Base-by-base conservation (phyloP, 1,140 invertebrate genomes). In the Calephelis virginiensis region DNA sequence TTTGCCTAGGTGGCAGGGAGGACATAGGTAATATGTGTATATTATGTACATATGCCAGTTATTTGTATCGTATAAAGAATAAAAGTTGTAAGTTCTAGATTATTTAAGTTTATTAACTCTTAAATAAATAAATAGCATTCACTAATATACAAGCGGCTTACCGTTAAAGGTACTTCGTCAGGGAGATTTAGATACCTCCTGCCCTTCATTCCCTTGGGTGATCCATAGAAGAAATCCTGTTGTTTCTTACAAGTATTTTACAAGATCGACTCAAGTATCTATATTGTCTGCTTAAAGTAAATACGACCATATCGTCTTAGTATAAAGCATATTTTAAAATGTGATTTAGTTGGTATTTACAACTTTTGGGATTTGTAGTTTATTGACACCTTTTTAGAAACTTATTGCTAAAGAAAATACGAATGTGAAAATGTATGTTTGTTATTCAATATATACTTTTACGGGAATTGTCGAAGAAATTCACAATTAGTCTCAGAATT, bases 351-450 rank as follows among this genome's bases (percentile, higher is more conserved):
- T 45, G n/a, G 49, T 14, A 43, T n/a, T 53, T 64, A 12, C 4
- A 43, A 64, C 63, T 8, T 64, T 64, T 56, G 4, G 3, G 4
- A 14, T 9, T 17, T 38, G 14, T 3, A 76, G 66, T 78, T 76
- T 79, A 82, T 82, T 81, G 82, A 81, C 82, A 86, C 84, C 81
- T 86, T 85, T 85, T 85, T 81, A 80, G 78, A 77, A 82, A 82
- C 81, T 86, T 83, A 85, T 76, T 74, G 76, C 70, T 3, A 56
- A 56, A 70, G 76, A 80, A 81, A 83, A 75, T 75, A 67, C 71
- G 43, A 49, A 64, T 43, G 48, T 13, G 49, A 64, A 40, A 64
- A 38, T 56, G 40, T 45, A 11, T 28, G 28, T 37, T 53, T 53
- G 4, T 53, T 53, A 53, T 53, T 53, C 50, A 53, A 28, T 53